Evolutionary conservation across 2,888 invertebrate genomes (phyloP).

Genomic region (Andrena chrysosceles): DNA sequence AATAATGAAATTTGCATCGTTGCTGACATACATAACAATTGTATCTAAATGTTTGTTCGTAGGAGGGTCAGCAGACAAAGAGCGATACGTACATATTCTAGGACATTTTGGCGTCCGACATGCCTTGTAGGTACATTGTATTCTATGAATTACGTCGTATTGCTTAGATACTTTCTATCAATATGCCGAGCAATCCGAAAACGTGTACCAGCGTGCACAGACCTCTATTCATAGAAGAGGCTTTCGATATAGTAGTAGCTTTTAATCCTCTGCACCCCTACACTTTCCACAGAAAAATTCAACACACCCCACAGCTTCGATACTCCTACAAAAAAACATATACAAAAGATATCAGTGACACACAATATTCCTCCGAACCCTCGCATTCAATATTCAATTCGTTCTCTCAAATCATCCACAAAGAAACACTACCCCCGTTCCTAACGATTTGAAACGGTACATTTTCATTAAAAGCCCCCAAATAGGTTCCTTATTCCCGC

Average conservation of each 20-base stretch:
- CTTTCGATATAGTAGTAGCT: slow-evolving; percentile 17
- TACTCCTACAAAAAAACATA: not conserved
- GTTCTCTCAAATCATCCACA: no score
- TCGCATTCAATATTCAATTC: no score
- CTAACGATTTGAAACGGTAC: no score
- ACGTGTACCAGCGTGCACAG: slow-evolving; percentile 2
- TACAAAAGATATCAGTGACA: not conserved
- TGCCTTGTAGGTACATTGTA: slow-evolving; percentile 72
- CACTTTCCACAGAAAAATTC: slow-evolving; percentile 8
- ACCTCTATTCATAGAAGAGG: slow-evolving; percentile 7
- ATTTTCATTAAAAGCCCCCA: no score
- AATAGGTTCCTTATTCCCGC: no score
- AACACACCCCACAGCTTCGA: not conserved
- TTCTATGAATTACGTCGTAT: slow-evolving; percentile 62
- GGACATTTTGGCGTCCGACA: slow-evolving; percentile 79
- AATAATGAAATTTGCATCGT: slow-evolving; percentile 17
- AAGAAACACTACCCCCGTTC: no score
- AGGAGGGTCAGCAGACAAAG: slow-evolving; percentile 84
- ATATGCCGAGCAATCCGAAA: slow-evolving; percentile 36
- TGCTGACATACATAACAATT: slow-evolving; percentile 63
- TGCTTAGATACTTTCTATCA: slow-evolving; percentile 57
- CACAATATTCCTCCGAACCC: no score
- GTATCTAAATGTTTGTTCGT: slow-evolving; percentile 78
- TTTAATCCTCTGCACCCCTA: slow-evolving; percentile 39
- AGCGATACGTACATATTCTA: slow-evolving; percentile 96